Evolutionary conservation across 2,888 invertebrate genomes (phyloP).

Genomic region (Andrena haemorrhoa): DNA sequence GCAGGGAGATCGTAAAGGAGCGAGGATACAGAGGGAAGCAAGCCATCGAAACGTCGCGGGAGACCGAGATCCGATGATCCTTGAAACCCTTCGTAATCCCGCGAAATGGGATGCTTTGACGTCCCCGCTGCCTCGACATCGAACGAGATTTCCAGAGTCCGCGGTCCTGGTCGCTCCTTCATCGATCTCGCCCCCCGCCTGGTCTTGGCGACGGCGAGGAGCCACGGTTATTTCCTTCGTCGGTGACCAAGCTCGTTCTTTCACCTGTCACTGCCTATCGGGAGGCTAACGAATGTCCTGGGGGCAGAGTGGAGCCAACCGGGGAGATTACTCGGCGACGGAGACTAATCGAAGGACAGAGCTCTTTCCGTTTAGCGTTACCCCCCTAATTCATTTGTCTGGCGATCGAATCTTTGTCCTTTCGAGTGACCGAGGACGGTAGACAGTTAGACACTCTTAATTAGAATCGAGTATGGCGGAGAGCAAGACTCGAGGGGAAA

Average conservation of each 20-base stretch:
- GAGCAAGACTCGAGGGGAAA: no score
- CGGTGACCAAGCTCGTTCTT: slow-evolving; percentile 28
- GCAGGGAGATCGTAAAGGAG: no score
- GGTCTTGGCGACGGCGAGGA: slow-evolving; percentile 34
- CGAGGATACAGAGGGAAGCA: background rate
- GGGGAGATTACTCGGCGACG: slow-evolving; percentile 13
- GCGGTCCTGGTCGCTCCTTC: slow-evolving; percentile 43
- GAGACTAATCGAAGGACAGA: background rate
- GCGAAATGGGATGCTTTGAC: slow-evolving; percentile 20
- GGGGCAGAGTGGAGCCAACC: no score
- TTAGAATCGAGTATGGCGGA: no score
- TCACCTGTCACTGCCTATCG: slow-evolving; percentile 9
- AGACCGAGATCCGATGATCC: background rate
- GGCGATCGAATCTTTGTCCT: no score
- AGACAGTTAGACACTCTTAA: no score
- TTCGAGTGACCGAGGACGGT: no score
- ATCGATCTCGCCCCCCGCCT: slow-evolving; percentile 41
- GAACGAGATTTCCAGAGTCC: slow-evolving; percentile 20
- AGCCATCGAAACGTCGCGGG: slow-evolving; percentile 1
- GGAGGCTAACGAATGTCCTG: slow-evolving; percentile 33
- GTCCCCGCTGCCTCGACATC: slow-evolving; percentile 19
- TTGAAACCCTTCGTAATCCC: slow-evolving; percentile 5
- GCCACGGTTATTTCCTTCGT: slow-evolving; percentile 21
- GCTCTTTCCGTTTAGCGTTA: background rate
- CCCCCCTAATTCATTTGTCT: background rate